Evolutionary conservation across 1,140 invertebrate species (phyloP).

Genomic region (Lordiphosa collinella): DNA sequence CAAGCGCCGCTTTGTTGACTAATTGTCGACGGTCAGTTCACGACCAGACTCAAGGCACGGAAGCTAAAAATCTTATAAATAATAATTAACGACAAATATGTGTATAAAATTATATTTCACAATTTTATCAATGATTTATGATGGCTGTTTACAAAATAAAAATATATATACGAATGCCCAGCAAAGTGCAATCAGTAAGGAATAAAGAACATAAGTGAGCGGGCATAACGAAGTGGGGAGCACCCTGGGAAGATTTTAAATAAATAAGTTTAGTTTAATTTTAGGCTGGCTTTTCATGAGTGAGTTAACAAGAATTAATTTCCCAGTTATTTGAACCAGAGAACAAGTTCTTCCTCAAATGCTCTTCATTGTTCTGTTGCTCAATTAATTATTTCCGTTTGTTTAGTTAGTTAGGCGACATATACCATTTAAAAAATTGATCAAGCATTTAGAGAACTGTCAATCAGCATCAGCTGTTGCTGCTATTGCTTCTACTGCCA

Average conservation of each 20-base stretch:
- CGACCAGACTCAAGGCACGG: slow-evolving; percentile 21
- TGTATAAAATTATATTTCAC: slow-evolving; percentile 33
- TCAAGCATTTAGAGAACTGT: neutral
- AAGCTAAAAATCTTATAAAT: slow-evolving; percentile 25
- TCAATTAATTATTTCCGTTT: neutral
- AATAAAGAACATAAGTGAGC: neutral
- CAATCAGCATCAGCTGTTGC: slow-evolving; percentile 2
- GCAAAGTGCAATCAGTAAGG: slow-evolving; percentile 21
- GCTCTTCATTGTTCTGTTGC: too few species aligned
- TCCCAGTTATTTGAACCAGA: too few species aligned
- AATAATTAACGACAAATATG: slow-evolving; percentile 32
- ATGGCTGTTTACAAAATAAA: slow-evolving; percentile 31
- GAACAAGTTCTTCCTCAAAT: too few species aligned
- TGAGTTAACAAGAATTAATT: too few species aligned
- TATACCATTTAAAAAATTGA: neutral
- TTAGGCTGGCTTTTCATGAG: too few species aligned
- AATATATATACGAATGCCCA: slow-evolving; percentile 3
- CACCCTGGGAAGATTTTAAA: too few species aligned
- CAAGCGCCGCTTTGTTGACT: slow-evolving; percentile 39
- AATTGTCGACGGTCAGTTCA: slow-evolving; percentile 49
- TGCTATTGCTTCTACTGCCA: neutral
- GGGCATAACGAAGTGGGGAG: too few species aligned
- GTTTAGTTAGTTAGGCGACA: neutral
- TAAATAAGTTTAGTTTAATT: too few species aligned
- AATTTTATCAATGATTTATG: slow-evolving; percentile 64